A percentile compares a stretch with the other conserved stretches of the same genome.
These are phyloP conservation scores for Platycercus adscitus DNA, from an alignment of 2,113 vertebrate genomes.

Conservation along the genomic window DNA sequence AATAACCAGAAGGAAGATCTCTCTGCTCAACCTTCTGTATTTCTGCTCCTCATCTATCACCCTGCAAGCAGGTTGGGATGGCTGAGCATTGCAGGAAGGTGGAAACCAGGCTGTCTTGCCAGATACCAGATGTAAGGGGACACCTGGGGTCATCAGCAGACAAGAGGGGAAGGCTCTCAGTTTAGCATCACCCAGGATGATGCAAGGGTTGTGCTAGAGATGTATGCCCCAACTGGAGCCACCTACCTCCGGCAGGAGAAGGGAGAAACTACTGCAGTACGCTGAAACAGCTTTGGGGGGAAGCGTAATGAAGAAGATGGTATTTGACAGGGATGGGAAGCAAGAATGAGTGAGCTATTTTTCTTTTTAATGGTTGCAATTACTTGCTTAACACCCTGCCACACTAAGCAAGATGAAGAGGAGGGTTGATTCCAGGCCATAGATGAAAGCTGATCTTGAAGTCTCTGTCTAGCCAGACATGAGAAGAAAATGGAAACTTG, in stretches of 20 bases:
- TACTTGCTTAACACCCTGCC: conserved; percentile 32
- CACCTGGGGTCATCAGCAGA: background rate
- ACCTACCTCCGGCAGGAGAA: background rate
- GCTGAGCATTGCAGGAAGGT: background rate
- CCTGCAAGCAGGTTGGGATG: background rate
- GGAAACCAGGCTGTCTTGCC: background rate
- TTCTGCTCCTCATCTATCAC: background rate
- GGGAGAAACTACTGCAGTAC: background rate
- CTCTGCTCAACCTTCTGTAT: background rate
- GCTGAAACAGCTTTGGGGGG: background rate
- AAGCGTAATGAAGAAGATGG: background rate
- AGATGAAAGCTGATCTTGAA: conserved; percentile 49
- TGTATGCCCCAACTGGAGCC: background rate
- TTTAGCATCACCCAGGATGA: background rate
- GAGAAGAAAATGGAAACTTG: conserved; percentile 47
- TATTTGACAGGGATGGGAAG: background rate
- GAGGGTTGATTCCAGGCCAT: background rate
- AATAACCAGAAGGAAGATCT: background rate
- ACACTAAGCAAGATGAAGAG: background rate
- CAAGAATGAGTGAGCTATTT: background rate
- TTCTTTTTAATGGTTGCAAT: conserved; percentile 36
- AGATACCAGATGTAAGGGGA: background rate
- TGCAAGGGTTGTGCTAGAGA: background rate
- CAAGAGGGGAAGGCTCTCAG: background rate
- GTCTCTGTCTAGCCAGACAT: conserved; percentile 15